Evolutionary conservation across 2,888 invertebrate genomes (phyloP).

Genomic region (Eupithecia exiguata): DNA sequence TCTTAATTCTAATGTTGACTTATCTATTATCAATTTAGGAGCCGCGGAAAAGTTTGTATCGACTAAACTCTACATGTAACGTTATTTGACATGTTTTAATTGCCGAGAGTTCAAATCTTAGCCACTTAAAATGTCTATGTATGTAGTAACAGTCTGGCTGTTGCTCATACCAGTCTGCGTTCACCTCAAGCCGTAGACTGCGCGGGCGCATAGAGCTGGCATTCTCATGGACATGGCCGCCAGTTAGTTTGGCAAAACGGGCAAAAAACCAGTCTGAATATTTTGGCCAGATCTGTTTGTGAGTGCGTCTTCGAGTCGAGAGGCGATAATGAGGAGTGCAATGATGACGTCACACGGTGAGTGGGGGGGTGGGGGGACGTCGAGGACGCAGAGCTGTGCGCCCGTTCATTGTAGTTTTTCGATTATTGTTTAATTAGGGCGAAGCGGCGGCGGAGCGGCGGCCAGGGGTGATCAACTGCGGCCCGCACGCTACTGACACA

Average conservation of each 20-base stretch:
- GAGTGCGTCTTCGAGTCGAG: constrained; percentile 72
- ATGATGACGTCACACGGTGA: constrained; percentile 74
- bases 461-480: constrained; percentile 69
- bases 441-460: constrained; percentile 83
- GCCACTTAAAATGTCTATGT: constrained; percentile 25
- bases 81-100: constrained; percentile 28
- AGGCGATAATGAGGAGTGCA: constrained; percentile 82
- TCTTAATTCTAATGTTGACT: constrained; percentile 11
- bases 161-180: constrained; percentile 39
- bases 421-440: constrained; percentile 85
- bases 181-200: constrained; percentile 46
- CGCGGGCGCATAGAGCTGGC: constrained; percentile 57
- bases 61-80: constrained; percentile 7
- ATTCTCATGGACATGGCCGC: constrained; percentile 54
- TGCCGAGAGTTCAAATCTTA: constrained; percentile 32
- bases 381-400: constrained; percentile 78
- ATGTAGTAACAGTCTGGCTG: constrained; percentile 30
- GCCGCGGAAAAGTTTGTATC: constrained; percentile 19
- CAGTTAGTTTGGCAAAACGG: constrained; percentile 56
- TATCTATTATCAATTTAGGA: constrained; percentile 6
- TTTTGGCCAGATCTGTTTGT: constrained; percentile 67
- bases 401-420: constrained; percentile 84
- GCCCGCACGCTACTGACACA: constrained; percentile 56
- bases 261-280: constrained; percentile 64
- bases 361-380: constrained; percentile 58